phyloP scores from a whole-genome alignment of 2,113 vertebrate species.

The Ctenomys sociabilis region DNA sequence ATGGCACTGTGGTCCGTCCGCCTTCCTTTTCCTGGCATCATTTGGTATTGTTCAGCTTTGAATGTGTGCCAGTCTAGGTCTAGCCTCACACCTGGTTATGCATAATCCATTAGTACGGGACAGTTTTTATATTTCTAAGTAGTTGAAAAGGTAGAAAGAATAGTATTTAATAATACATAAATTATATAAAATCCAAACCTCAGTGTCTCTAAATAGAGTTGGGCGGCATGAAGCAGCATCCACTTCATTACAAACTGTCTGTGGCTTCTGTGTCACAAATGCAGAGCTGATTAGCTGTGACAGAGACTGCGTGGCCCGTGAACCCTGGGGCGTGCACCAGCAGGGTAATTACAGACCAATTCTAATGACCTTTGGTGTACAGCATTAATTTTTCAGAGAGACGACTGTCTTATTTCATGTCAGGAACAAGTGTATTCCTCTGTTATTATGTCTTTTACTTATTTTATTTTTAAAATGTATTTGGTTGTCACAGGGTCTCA shows the following conservation, averaged over 20 bases:
- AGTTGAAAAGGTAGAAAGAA: not conserved
- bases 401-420: not conserved
- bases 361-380: not conserved
- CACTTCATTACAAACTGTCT: not conserved
- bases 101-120: not conserved
- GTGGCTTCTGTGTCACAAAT: not conserved
- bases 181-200: not conserved
- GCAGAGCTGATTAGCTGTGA: not conserved
- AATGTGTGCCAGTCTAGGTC: not conserved
- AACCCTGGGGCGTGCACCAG: not conserved
- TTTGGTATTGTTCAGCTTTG: not conserved
- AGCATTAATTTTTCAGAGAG: not conserved
- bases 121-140: not conserved
- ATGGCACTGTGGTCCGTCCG: accelerated
- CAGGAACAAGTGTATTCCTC: not conserved
- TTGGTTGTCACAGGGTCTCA: no score
- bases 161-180: not conserved
- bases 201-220: not conserved
- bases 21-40: not conserved
- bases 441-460: not conserved
- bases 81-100: not conserved
- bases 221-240: not conserved
- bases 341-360: not conserved
- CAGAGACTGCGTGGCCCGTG: not conserved
- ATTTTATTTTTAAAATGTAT: no score